Base-by-base conservation (phyloP, 2,888 invertebrate genomes). In the Bedellia somnulentella region DNA sequence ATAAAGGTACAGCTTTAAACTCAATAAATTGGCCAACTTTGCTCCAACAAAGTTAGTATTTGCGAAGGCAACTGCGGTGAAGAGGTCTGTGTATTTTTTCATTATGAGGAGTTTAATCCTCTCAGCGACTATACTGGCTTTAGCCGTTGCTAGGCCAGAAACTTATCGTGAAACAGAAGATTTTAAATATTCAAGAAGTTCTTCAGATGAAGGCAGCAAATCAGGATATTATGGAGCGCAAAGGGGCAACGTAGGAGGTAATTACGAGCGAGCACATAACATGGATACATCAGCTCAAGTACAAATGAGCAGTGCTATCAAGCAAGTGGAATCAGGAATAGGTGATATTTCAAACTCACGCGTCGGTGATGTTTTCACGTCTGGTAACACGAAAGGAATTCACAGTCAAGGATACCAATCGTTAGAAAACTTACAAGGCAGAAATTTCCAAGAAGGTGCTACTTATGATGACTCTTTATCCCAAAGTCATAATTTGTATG, bases 211-310 rank as follows among this genome's bases (percentile, higher is more conserved):
- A 15, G 77, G 75, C 9, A 41, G 41, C 9, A 75, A 73, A 42
- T 47, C 70, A 9, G 77, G 77, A 9, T 76, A 36, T 39, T 77
- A 77, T 35, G 73, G 62, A 10, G 66, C 77, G 6, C 76, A 76
- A 36, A 53, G 73, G 41, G 77, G 77, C n/a, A 77, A 77, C 36
- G 64, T 73, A 71, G 76, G 76, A 10, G 76, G 76, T 2, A 77
- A 77, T 40, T 77, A 56, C 39, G 77, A 77, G 49, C 53, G 52
- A 16, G 63, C 77, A 4, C 76, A 76, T 37, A 77, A 77, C 37
- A 77, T 77, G 77, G 77, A 77, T 38, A 35, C 41, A 1, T 39
- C 68, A 24, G 77, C 77, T 9, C 75, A 76, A 37, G 50, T 64
- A 33, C 77, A 77, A 46, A 66, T 77, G 70, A 60, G 73, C 30